Evolutionary conservation across 2,113 vertebrate genomes (phyloP).

Genomic region (Barnardius zonarius): DNA sequence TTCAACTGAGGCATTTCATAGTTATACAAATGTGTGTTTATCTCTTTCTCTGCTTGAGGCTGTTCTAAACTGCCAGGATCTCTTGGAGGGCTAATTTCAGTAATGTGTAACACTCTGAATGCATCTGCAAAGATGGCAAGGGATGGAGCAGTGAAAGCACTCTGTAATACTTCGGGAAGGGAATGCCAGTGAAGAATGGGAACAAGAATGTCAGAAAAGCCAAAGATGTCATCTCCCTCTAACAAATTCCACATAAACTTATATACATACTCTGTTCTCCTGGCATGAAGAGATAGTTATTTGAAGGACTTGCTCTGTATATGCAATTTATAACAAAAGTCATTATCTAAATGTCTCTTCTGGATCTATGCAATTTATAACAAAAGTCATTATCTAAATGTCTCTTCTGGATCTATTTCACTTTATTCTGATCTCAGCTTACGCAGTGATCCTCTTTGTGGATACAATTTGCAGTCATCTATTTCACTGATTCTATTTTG

Average conservation of each 20-base stretch:
- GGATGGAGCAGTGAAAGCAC: not conserved
- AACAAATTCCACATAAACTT: not conserved
- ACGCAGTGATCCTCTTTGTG: not conserved
- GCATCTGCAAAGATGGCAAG: slow-evolving; percentile 30
- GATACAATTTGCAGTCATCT: not conserved
- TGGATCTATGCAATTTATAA: not conserved
- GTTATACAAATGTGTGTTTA: slow-evolving; percentile 62
- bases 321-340: not conserved
- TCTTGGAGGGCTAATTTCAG: slow-evolving; percentile 53
- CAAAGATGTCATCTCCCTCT: not conserved
- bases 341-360: not conserved
- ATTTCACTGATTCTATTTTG: not conserved
- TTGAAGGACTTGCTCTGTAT: not conserved
- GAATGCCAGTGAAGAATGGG: not conserved
- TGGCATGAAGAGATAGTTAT: not conserved
- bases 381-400: not conserved
- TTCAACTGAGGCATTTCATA: slow-evolving; percentile 50
- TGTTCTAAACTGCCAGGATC: slow-evolving; percentile 54
- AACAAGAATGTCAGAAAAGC: not conserved
- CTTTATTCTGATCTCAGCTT: not conserved
- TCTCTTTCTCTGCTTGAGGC: slow-evolving; percentile 57
- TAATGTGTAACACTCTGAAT: slow-evolving; percentile 11
- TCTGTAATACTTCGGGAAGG: not conserved
- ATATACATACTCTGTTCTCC: not conserved
- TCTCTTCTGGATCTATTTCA: not conserved